Percentiles rank a stretch among this genome's conserved stretches.
These are phyloP conservation scores for Trissonchulus latispiculum DNA, from an alignment of 2,888 invertebrate species.

Conservation along the genomic window DNA sequence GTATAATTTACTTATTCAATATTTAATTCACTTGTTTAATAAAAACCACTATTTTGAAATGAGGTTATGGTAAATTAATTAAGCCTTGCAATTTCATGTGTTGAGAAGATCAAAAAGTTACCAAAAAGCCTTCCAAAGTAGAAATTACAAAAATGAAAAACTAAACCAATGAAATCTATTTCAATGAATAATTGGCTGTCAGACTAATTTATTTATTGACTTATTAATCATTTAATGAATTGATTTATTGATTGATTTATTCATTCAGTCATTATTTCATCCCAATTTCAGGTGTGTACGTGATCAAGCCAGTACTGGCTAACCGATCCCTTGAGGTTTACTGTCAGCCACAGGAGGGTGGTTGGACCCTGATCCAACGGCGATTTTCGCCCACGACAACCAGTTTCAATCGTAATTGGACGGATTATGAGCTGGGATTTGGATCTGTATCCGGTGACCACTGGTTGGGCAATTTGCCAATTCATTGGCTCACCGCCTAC, in stretches of 20 bases:
- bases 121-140: no score
- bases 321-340: constrained; percentile 12
- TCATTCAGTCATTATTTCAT: background rate
- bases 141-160: no score
- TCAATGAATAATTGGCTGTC: no score
- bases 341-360: constrained; percentile 16
- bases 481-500: constrained; percentile 20
- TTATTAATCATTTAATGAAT: background rate
- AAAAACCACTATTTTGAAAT: no score
- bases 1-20: no score
- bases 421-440: constrained; percentile 34
- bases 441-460: constrained; percentile 32
- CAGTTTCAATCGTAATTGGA: constrained; percentile 22
- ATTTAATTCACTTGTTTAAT: no score
- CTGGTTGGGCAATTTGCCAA: constrained; percentile 23
- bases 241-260: background rate
- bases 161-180: no score
- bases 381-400: background rate
- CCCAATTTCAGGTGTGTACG: background rate
- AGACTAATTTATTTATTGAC: background rate
- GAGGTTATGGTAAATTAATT: no score
- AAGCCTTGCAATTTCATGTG: no score
- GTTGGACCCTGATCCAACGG: constrained; percentile 24
- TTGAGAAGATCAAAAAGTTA: no score
- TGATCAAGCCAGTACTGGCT: constrained; percentile 15